Evolutionary conservation across 2,113 vertebrate species (phyloP), one percentile per base, ranked within the genome.

Genomic region (Chitala chitala): DNA sequence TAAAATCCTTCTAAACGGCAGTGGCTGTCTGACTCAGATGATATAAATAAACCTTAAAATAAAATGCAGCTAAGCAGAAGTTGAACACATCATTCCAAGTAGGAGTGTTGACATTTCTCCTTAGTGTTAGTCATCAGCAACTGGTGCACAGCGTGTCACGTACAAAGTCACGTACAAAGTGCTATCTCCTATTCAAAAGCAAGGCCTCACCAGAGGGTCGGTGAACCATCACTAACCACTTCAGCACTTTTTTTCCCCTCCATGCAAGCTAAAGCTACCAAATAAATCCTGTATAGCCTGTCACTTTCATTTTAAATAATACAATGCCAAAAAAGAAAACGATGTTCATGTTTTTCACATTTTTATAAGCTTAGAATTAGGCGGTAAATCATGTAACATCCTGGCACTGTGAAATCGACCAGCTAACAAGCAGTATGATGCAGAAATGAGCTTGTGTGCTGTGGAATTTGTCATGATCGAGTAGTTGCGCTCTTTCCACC

Each of bases 401-500:
- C 15, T 20, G 59, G 17, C 13, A n/a, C 33, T 38, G 38, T 36
- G n/a, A n/a, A n/a, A n/a, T n/a, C n/a, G 31, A 36, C 31, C 29
- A 63, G 59, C 59, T 63, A 20, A 20, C 17, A 13, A 63, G 31
- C n/a, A 17, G 33, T 29, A 63, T 8, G n/a, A 20, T 5, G n/a
- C 33, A 63, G 33, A 38, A 38, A 7, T 15, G 59, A 7, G 33
- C 6, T 61, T 38, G 59, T 63, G 13, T 63, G 13, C 33, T 20
- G 59, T n/a, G 7, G n/a, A 61, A 36, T 12, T 12, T 75, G 79
- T 75, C 56, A 54, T 79, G 73, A 79, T 82, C 50, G 72, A 73
- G 55, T 29, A 36, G 64, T 65, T 13, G 53, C 69, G 56, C 81
- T 73, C 46, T 36, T 36, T 78, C 65, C 44, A 74, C 80, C 81